Percentiles rank a stretch among this genome's conserved stretches.
Conservation (phyloP, 2,113 vertebrate genomes). For the Neotragus moschatus region DNA sequence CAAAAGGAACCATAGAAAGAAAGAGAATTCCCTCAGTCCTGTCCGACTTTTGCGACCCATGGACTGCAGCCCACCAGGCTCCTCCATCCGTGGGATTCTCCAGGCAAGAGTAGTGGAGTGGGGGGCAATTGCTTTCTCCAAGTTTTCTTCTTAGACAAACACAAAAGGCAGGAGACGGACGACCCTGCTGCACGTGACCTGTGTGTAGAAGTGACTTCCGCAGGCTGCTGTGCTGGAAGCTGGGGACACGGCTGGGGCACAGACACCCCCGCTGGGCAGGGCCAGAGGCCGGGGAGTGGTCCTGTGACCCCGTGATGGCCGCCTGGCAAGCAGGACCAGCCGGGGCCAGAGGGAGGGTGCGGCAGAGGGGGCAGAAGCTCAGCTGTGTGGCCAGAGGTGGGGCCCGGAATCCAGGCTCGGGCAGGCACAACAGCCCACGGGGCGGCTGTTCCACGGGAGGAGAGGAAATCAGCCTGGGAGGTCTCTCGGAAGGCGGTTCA, state of each 20-base stretch:
- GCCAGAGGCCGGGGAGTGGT: accelerated
- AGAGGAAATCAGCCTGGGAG: accelerated
- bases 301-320: accelerated
- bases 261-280: accelerated
- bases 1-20: background rate
- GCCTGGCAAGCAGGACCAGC: background rate
- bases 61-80: background rate
- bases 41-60: background rate
- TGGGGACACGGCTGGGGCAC: background rate
- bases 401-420: accelerated
- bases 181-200: accelerated
- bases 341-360: accelerated
- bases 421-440: accelerated
- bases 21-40: background rate
- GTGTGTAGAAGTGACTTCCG: accelerated
- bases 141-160: background rate
- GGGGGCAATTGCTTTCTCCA: background rate
- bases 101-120: background rate
- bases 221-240: background rate
- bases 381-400: accelerated
- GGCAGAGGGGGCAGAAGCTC: accelerated
- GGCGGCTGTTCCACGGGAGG: too few relatives aligned
- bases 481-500: accelerated
- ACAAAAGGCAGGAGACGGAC: too few relatives aligned
- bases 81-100: background rate